These are phyloP conservation scores for Xiphophorus hellerii DNA, from an alignment of 2,113 vertebrate genomes.

Conservation along the genomic window DNA sequence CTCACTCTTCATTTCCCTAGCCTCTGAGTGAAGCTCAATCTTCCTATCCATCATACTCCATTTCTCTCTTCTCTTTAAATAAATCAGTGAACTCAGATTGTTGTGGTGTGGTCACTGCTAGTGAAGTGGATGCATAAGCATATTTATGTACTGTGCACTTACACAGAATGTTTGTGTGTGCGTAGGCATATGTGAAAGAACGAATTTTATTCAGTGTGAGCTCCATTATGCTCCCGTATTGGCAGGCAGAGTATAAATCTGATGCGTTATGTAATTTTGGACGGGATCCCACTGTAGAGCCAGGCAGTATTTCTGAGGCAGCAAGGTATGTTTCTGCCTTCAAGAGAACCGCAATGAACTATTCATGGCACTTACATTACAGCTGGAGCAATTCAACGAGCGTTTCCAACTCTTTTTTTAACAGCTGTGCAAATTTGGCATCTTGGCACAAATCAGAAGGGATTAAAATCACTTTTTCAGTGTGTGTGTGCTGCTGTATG, in stretches of 20 bases:
- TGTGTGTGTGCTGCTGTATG: not conserved
- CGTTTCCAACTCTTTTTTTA: conserved; percentile 43
- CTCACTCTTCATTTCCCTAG: not conserved
- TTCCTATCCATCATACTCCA: not conserved
- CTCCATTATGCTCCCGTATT: conserved; percentile 35
- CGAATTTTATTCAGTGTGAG: conserved; percentile 15
- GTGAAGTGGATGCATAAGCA: not conserved
- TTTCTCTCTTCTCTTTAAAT: not conserved
- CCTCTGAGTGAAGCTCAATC: not conserved
- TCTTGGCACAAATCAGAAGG: conserved; percentile 34
- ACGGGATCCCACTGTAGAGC: conserved; percentile 52
- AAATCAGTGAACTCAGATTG: not conserved
- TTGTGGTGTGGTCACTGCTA: not conserved
- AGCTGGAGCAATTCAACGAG: conserved; percentile 39
- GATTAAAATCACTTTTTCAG: conserved; percentile 41
- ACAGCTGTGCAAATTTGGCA: conserved; percentile 48
- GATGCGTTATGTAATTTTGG: conserved; percentile 62
- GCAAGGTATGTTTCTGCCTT: conserved; percentile 60
- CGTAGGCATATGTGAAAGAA: not conserved
- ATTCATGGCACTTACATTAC: conserved; percentile 76
- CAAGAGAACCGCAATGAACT: conserved; percentile 63
- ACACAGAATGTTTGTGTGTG: not conserved
- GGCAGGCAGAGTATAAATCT: conserved; percentile 44
- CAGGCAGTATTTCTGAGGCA: conserved; percentile 50
- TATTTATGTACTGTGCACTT: not conserved